Conservation (phyloP, 2,113 vertebrate genomes). For the Microcebus jonahi region DNA sequence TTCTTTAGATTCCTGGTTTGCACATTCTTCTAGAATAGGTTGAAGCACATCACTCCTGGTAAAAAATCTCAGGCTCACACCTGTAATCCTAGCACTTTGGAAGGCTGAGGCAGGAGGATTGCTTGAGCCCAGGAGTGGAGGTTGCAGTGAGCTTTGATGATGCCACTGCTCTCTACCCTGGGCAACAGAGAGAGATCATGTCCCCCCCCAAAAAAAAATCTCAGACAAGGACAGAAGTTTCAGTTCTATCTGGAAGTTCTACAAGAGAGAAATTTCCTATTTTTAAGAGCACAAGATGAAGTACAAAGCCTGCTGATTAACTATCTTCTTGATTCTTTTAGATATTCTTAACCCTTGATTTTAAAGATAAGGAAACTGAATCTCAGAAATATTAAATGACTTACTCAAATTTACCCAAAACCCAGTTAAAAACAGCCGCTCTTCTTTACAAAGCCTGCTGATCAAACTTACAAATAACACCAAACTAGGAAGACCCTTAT, state of each 20-base stretch:
- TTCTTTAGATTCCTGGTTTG: neutral
- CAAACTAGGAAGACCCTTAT: neutral
- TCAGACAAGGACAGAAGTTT: neutral
- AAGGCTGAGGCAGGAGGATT: too few species aligned
- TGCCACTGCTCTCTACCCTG: too few species aligned
- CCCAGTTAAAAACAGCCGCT: neutral
- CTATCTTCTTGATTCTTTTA: neutral
- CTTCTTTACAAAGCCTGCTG: neutral
- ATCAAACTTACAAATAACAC: neutral
- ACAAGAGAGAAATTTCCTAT: neutral
- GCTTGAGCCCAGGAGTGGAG: too few species aligned
- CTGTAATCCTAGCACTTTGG: too few species aligned
- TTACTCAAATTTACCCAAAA: neutral
- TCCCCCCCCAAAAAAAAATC: neutral
- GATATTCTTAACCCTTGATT: neutral
- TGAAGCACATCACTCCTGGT: neutral
- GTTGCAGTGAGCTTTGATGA: too few species aligned
- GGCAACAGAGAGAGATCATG: too few species aligned
- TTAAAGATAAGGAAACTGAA: conserved; percentile 13
- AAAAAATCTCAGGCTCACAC: neutral
- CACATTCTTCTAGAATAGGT: neutral
- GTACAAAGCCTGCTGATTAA: neutral
- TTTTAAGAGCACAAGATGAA: neutral
- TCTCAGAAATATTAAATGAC: neutral
- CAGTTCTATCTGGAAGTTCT: neutral